phyloP scores from a whole-genome alignment of 1,140 invertebrate species.

The Drosophila ercepeae region DNA sequence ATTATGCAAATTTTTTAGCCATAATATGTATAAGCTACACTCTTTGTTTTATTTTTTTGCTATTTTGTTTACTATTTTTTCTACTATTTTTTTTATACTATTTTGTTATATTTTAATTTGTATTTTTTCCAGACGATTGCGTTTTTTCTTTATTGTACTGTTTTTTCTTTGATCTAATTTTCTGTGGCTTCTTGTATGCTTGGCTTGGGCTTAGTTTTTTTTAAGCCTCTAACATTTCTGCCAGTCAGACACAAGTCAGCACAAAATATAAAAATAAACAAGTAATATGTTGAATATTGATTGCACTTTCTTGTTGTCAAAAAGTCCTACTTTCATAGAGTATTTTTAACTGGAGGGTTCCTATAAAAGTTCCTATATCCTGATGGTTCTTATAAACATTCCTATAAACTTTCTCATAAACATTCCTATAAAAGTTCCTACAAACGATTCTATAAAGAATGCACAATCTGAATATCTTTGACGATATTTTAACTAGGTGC shows the following conservation, averaged over 20 bases:
- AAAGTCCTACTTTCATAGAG: no score
- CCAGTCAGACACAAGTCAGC: slow-evolving; percentile 14
- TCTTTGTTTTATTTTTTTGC: neutral
- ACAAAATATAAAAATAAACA: slow-evolving; percentile 11
- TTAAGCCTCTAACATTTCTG: slow-evolving; percentile 52
- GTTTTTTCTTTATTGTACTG: slow-evolving; percentile 15
- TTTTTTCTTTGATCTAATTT: slow-evolving; percentile 55
- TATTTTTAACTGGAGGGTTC: no score
- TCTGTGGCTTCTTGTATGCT: slow-evolving; percentile 59
- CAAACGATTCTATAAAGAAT: no score
- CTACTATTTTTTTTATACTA: slow-evolving; percentile 28
- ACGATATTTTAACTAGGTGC: neutral
- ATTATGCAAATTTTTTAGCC: no score
- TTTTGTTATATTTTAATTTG: no score
- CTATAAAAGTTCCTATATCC: no score
- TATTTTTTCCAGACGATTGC: slow-evolving; percentile 24
- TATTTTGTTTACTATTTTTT: neutral
- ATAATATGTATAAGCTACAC: neutral
- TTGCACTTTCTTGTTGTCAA: neutral
- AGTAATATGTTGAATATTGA: neutral
- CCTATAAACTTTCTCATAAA: no score
- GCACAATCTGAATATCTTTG: no score
- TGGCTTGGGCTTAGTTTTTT: slow-evolving; percentile 4
- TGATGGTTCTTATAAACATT: no score
- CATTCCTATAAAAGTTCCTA: no score